Base-by-base conservation (phyloP, 2,113 vertebrate species). In the Pampusana beccarii region DNA sequence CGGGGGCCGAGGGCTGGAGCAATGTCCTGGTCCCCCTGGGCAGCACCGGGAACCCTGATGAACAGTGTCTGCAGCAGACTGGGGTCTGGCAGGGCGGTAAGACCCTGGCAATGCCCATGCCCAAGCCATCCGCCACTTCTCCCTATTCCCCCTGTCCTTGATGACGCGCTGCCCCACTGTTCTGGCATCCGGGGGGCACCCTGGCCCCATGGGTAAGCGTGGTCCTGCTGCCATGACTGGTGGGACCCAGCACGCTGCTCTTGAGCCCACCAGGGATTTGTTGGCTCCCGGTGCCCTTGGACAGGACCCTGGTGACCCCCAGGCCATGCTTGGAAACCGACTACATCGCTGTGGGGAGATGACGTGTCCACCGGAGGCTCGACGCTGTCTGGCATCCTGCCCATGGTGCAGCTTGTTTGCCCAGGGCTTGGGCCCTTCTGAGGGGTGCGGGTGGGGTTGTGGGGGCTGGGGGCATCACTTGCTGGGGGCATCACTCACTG, bases 141-240 rank as follows among this genome's bases (percentile, higher is more conserved):
- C 42, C 42, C 42, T 44, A 17, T 2, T 86, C 7, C 26, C 16
- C 33, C 0, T 0, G 0, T 69, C 60, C 48, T 42, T 3, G 10
- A 12, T 8, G 23, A 69, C 34, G 80, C 19, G 44, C 38, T 72
- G n/a, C 42, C 48, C 51, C 31, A 11, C n/a, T 61, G 50, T n/a
- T 31, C 51, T 1, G 8, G 74, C 61, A 71, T 50, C 13, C 9
- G 0, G 0, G 72, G 24, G 33, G 7, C 24, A 78, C 33, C 26
- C 25, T 0, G 1, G 42, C 46, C 21, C 21, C 48, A 0, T 2
- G 13, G 48, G 34, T 19, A 25, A 40, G 34, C 0, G 9, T 42
- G 54, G 25, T 61, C 54, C 65, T 81, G 48, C 38, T 0, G 2
- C 66, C 7, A 4, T 2, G 3, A 69, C 58, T 84, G 78, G 33